phyloP scores from a whole-genome alignment of 2,113 vertebrate genomes.

The Pomatostomus ruficeps region DNA sequence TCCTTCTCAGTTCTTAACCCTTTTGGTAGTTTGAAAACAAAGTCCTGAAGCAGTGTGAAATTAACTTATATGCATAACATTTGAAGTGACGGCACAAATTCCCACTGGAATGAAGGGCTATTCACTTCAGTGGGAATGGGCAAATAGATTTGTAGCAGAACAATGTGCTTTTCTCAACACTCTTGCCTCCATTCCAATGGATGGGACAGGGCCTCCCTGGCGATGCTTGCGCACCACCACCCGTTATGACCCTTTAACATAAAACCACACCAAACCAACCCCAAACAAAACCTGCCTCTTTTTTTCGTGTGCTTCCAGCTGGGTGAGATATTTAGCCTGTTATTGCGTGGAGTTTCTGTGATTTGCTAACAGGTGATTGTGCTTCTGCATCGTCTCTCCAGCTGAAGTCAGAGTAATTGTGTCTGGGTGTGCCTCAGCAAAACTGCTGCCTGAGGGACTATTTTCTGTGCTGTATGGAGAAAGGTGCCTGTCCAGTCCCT shows the following conservation, averaged over 20 bases:
- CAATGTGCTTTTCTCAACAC: conserved; percentile 39
- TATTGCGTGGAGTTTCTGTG: neutral
- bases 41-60: conserved; percentile 50
- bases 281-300: neutral
- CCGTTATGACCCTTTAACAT: conserved; percentile 14
- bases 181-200: neutral
- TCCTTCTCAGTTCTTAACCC: conserved; percentile 1
- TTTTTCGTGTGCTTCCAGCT: neutral
- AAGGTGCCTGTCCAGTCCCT: neutral
- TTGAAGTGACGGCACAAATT: conserved; percentile 42
- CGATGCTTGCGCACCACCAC: neutral
- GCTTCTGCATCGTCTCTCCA: neutral
- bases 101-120: conserved; percentile 33
- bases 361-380: neutral
- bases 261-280: neutral
- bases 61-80: conserved; percentile 48
- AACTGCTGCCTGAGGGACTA: neutral
- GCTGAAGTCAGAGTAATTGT: neutral
- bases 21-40: conserved; percentile 47
- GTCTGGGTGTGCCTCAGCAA: neutral
- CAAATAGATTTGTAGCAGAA: conserved; percentile 27
- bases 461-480: neutral
- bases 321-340: neutral
- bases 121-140: conserved; percentile 58
- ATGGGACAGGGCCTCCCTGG: neutral